Evolutionary conservation across 2,113 vertebrate genomes (phyloP).

Genomic region (Ceyx cyanopectus): DNA sequence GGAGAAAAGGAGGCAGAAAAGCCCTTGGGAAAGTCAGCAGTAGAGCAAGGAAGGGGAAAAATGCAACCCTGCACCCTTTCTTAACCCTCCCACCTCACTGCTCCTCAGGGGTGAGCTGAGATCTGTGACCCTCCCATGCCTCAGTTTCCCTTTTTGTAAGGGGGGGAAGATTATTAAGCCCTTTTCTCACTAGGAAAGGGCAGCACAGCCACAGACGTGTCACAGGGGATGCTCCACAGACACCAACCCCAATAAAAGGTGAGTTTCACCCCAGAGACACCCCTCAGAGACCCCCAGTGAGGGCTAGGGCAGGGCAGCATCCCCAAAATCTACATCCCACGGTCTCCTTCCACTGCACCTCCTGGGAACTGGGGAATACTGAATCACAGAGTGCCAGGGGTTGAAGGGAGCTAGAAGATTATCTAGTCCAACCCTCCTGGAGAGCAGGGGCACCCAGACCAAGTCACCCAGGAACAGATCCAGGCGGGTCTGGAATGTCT

Average conservation of each 20-base stretch:
- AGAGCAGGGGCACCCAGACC: too few relatives aligned
- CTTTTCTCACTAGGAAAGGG: not conserved
- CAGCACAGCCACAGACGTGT: accelerated
- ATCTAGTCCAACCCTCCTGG: too few relatives aligned
- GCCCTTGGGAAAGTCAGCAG: too few relatives aligned
- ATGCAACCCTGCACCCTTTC: not conserved
- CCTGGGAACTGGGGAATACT: too few relatives aligned
- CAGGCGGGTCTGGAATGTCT: too few relatives aligned
- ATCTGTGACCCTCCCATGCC: accelerated
- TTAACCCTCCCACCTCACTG: not conserved
- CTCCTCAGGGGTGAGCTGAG: not conserved
- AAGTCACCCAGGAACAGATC: too few relatives aligned
- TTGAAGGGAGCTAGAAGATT: too few relatives aligned
- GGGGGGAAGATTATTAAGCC: accelerated
- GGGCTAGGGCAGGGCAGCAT: not conserved
- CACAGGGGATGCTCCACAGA: not conserved
- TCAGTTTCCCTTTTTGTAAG: not conserved
- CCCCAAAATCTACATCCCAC: not conserved
- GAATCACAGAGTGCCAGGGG: too few relatives aligned
- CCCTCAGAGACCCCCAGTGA: not conserved
- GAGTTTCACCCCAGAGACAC: not conserved
- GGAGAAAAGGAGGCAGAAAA: not conserved
- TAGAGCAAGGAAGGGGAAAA: not conserved
- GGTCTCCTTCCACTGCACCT: not conserved
- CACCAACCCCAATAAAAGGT: too few relatives aligned